Evolutionary conservation across 35 echinoderm and acorn worm species (phyloP).

Genomic region (Apostichopus parvimensis): DNA sequence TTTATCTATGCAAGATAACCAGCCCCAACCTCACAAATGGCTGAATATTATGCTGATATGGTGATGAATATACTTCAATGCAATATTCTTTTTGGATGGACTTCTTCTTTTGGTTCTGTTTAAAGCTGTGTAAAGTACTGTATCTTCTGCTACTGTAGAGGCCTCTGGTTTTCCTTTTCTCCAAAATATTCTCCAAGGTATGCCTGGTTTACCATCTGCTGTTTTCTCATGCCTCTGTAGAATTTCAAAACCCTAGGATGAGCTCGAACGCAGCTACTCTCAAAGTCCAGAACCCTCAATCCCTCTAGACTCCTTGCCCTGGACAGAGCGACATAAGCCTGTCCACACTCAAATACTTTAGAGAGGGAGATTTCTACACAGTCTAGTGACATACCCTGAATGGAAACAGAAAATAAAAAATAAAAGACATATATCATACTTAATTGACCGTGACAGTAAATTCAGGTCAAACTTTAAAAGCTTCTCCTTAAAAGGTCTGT

Average conservation of each 20-base stretch:
- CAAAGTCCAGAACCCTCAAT: slow-evolving; percentile 90
- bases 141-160: not conserved
- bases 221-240: slow-evolving; percentile 63
- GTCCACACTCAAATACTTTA: slow-evolving; percentile 94
- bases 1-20: no score
- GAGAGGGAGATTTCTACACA: slow-evolving; percentile 98
- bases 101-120: no score
- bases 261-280: slow-evolving; percentile 83
- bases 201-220: slow-evolving; percentile 67
- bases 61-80: no score
- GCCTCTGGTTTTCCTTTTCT: slow-evolving; percentile 56
- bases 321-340: slow-evolving; percentile 95
- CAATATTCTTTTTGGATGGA: no score
- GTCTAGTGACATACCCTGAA: slow-evolving; percentile 95
- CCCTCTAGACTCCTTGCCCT: slow-evolving; percentile 88
- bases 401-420: not conserved
- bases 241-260: slow-evolving; percentile 89
- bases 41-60: no score
- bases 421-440: not conserved
- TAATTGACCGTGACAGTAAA: no score
- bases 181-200: slow-evolving; percentile 29
- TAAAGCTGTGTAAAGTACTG: not conserved
- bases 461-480: no score
- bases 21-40: no score
- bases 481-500: no score